These are phyloP conservation scores for Zootoca vivipara DNA, from an alignment of 2,113 vertebrate genomes.

Conservation along the genomic window DNA sequence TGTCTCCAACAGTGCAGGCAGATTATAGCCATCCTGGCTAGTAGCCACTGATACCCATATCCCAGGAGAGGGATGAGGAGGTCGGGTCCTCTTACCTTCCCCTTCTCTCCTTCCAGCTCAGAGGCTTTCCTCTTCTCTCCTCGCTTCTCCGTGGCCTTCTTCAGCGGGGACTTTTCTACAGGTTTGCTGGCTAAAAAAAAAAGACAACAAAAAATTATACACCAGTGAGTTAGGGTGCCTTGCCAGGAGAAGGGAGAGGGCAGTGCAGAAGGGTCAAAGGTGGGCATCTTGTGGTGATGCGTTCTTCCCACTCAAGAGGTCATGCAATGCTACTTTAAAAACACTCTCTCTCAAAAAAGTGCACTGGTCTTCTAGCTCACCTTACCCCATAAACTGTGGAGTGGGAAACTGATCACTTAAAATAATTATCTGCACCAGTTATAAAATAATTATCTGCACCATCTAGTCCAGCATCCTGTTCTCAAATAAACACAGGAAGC, in stretches of 20 bases:
- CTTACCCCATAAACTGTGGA: too few relatives aligned
- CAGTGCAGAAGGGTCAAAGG: background rate
- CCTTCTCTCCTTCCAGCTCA: constrained; percentile 61
- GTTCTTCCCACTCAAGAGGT: background rate
- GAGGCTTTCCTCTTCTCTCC: constrained; percentile 76
- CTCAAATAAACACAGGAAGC: too few relatives aligned
- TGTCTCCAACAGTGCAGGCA: too few relatives aligned
- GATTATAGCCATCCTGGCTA: too few relatives aligned
- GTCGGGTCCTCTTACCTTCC: constrained; percentile 73
- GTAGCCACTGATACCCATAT: too few relatives aligned
- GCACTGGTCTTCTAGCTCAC: too few relatives aligned
- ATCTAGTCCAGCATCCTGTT: too few relatives aligned
- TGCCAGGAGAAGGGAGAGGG: too few relatives aligned
- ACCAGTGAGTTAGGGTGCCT: background rate
- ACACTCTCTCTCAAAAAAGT: background rate
- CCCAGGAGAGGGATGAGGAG: too few relatives aligned
- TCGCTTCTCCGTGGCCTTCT: constrained; percentile 73
- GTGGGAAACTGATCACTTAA: too few relatives aligned
- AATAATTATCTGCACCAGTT: too few relatives aligned
- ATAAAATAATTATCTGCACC: too few relatives aligned
- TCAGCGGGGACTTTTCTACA: constrained; percentile 46
- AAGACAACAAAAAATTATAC: background rate
- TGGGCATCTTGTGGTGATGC: background rate
- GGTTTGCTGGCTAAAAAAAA: constrained; percentile 52
- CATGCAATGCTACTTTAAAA: background rate